Percentiles rank a stretch among this genome's conserved stretches.
Evolutionary conservation across 2,888 invertebrate species (phyloP).

Genomic region (Leptarthrus brevirostris): DNA sequence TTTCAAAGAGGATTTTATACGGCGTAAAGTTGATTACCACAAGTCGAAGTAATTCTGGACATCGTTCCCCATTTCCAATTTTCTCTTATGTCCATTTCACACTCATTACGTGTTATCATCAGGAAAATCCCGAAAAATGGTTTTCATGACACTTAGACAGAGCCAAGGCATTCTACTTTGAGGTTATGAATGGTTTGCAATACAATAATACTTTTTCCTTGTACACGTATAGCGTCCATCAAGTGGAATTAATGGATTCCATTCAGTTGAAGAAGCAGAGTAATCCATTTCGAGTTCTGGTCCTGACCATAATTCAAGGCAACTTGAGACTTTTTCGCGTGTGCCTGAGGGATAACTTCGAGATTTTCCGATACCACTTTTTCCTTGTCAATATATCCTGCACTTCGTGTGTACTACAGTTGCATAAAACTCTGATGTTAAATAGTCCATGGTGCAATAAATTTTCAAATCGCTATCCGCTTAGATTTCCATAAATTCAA

Average conservation of each 20-base stretch:
- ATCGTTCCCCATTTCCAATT: slow-evolving; percentile 6
- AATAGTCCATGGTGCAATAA: slow-evolving; percentile 29
- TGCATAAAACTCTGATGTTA: slow-evolving; percentile 9
- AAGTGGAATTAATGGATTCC: slow-evolving; percentile 39
- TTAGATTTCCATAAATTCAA: slow-evolving; percentile 25
- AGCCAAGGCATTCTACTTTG: slow-evolving; percentile 6
- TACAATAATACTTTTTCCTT: slow-evolving; percentile 15
- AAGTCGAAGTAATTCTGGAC: background rate
- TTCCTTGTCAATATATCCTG: slow-evolving; percentile 18
- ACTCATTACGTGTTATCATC: slow-evolving; percentile 14
- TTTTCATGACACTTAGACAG: background rate
- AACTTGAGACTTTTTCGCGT: slow-evolving; percentile 25
- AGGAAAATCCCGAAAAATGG: slow-evolving; percentile 10
- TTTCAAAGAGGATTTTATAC: background rate
- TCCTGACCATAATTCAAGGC: background rate
- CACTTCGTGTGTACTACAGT: background rate
- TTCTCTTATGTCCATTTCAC: background rate
- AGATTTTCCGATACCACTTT: background rate
- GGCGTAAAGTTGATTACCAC: slow-evolving; percentile 20
- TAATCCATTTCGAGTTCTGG: slow-evolving; percentile 25
- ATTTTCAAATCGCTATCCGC: slow-evolving; percentile 13
- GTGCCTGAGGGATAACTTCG: background rate
- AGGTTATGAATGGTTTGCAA: slow-evolving; percentile 22
- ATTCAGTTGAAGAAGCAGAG: slow-evolving; percentile 24
- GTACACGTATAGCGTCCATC: slow-evolving; percentile 21